These are phyloP conservation scores for Trinectes maculatus DNA, from an alignment of 2,113 vertebrate species.

Conservation along the genomic window DNA sequence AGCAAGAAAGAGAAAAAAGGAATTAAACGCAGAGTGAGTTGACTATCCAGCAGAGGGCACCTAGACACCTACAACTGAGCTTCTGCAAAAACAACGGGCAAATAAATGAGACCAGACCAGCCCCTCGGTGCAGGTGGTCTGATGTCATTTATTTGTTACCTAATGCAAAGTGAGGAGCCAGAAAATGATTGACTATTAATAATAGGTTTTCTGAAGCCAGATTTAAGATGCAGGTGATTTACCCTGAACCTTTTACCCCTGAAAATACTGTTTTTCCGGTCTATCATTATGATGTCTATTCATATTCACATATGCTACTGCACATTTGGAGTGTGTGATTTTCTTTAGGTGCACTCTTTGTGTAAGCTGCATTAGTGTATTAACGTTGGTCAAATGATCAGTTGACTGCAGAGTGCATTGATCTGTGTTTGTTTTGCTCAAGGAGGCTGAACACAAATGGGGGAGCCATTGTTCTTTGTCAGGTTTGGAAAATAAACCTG, in stretches of 20 bases:
- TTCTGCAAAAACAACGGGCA: no score
- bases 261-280: neutral
- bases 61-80: conserved; percentile 29
- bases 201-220: conserved; percentile 4
- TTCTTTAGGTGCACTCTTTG: neutral
- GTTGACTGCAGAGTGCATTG: conserved; percentile 50
- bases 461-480: conserved; percentile 62
- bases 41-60: conserved; percentile 76
- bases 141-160: conserved; percentile 35
- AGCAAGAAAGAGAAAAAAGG: conserved; percentile 1
- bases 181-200: neutral
- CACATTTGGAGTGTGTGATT: neutral
- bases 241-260: neutral
- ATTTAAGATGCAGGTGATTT: neutral
- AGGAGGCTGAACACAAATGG: conserved; percentile 70
- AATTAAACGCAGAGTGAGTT: neutral
- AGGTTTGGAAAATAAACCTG: conserved; percentile 75
- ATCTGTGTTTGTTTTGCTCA: conserved; percentile 79
- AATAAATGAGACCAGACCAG: neutral
- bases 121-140: conserved; percentile 5
- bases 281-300: neutral
- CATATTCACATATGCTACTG: neutral
- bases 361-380: neutral
- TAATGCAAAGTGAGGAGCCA: conserved; percentile 31
- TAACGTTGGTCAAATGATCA: conserved; percentile 18